Conservation (phyloP, 2,113 vertebrate species). For the Prunella himalayana region DNA sequence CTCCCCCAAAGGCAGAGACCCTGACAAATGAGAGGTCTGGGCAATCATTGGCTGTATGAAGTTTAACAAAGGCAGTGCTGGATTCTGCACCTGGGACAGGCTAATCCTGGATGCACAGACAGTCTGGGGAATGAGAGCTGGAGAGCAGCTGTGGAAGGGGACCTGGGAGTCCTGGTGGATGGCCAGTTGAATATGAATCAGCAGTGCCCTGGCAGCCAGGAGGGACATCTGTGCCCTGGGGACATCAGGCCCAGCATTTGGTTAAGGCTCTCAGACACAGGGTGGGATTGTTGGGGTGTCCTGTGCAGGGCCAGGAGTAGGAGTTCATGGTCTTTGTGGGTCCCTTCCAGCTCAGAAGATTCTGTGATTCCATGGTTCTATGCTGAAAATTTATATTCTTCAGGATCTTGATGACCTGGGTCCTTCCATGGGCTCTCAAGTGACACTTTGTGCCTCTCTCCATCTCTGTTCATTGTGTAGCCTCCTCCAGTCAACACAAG, state of each 20-base stretch:
- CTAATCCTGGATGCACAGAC: not conserved
- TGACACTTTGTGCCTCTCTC: not conserved
- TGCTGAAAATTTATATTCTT: not conserved
- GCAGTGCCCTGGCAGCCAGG: not conserved
- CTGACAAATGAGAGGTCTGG: not conserved
- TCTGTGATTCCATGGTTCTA: not conserved
- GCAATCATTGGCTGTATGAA: fast-evolving
- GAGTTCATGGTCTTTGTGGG: not conserved
- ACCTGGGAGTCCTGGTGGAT: not conserved
- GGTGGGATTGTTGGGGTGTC: not conserved
- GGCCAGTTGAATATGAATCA: not conserved
- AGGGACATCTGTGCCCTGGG: not conserved
- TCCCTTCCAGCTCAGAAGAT: not conserved
- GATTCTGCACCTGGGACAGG: not conserved
- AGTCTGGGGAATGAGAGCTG: not conserved
- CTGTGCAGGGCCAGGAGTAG: not conserved
- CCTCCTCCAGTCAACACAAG: not conserved
- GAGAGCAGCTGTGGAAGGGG: not conserved
- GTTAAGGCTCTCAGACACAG: not conserved
- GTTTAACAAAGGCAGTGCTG: not conserved
- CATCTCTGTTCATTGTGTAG: not conserved
- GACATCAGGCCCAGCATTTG: not conserved
- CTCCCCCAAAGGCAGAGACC: not conserved
- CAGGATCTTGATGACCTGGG: not conserved
- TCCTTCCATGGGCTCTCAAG: not conserved